Conservation (phyloP, 2,797 vertebrate genomes). For the Pterois miles region DNA sequence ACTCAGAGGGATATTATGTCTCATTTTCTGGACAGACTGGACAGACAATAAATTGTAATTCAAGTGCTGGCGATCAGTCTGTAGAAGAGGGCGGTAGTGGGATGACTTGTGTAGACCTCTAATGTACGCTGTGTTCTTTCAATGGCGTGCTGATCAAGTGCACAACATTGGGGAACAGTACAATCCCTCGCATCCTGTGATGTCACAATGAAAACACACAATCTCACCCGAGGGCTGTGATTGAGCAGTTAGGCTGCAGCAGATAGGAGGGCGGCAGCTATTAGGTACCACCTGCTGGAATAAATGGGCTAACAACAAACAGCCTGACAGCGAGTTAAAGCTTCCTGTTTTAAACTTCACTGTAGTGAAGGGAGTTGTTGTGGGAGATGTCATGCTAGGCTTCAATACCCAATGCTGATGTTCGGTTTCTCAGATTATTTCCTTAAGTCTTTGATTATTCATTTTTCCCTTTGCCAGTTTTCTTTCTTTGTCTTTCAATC, state of each 20-base stretch:
- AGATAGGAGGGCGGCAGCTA: neutral
- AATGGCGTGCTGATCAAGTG: neutral
- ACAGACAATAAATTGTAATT: neutral
- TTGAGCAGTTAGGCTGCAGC: neutral
- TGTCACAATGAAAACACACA: neutral
- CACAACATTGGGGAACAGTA: neutral
- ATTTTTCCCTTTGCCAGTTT: constrained; percentile 17
- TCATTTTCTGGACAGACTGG: neutral
- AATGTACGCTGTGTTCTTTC: neutral
- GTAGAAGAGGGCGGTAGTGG: neutral
- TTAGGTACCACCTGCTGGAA: constrained; percentile 4
- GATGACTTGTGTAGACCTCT: neutral
- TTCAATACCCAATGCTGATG: neutral
- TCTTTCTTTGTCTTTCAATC: constrained; percentile 29
- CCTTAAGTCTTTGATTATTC: constrained; percentile 35
- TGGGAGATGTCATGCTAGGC: constrained; percentile 25
- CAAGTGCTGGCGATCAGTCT: neutral
- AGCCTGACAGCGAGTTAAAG: constrained; percentile 22
- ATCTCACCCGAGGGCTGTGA: neutral
- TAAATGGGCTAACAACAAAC: constrained; percentile 17
- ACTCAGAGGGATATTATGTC: neutral
- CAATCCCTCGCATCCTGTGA: neutral
- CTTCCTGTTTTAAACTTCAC: constrained; percentile 16
- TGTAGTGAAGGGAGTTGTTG: constrained; percentile 20
- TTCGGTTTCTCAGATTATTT: constrained; percentile 31